Percentiles rank a stretch among this genome's conserved stretches.
These are phyloP conservation scores for Drosophila testacea DNA, from an alignment of 2,888 invertebrate genomes.

Conservation along the genomic window DNA sequence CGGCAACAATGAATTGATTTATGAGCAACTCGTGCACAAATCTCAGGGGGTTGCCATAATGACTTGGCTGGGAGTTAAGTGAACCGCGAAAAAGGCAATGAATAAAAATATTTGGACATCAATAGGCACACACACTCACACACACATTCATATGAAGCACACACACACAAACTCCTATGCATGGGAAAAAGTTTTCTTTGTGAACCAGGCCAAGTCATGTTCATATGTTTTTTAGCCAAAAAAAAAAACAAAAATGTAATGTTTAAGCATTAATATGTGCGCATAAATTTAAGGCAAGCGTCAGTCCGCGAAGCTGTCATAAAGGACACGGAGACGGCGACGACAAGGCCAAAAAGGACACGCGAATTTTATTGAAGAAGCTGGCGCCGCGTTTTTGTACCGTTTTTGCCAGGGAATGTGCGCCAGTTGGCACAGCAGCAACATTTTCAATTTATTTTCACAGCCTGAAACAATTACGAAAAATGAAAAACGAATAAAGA, in stretches of 20 bases:
- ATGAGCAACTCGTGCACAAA: conserved; percentile 78
- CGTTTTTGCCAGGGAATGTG: conserved; percentile 24
- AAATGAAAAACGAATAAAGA: conserved; percentile 31
- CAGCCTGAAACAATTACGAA: conserved; percentile 77
- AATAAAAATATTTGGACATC: conserved; percentile 84
- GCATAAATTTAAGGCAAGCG: conserved; percentile 72
- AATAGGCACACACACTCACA: conserved; percentile 47
- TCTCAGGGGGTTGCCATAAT: conserved; percentile 68
- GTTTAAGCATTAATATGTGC: conserved; percentile 56
- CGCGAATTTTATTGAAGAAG: conserved; percentile 26
- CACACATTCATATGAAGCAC: conserved; percentile 8
- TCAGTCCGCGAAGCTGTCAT: conserved; percentile 75
- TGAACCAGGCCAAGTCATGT: conserved; percentile 41
- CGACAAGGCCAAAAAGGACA: conserved; percentile 26
- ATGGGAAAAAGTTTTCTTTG: conserved; percentile 60
- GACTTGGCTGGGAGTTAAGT: conserved; percentile 79
- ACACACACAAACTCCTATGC: conserved; percentile 27
- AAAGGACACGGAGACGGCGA: conserved; percentile 44
- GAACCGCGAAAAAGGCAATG: conserved; percentile 84
- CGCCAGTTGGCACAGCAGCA: conserved; percentile 73
- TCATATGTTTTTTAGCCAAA: conserved; percentile 17
- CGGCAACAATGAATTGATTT: conserved; percentile 82
- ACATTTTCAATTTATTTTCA: conserved; percentile 78
- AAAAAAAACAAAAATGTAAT: conserved; percentile 28
- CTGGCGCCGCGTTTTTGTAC: conserved; percentile 15